Evolutionary conservation across 1,140 invertebrate genomes (phyloP), one percentile per base, ranked within the genome.

Genomic region (Pseudachorutes palmiensis): DNA sequence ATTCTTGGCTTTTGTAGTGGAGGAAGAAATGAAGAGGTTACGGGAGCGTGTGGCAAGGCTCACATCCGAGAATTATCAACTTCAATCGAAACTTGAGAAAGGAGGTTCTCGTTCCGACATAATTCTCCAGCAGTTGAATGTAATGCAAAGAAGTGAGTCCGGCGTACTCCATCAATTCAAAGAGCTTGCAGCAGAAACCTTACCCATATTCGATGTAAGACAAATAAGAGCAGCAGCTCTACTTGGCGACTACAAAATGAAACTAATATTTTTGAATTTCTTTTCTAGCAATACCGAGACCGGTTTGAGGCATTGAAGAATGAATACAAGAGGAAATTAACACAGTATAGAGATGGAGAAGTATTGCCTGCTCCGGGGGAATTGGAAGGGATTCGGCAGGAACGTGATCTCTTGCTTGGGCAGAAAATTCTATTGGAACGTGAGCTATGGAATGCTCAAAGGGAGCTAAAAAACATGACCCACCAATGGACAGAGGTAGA

Each of bases 241-340:
- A 28, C 22, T 28, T n/a, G 14, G 36, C 60, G 5, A 58, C n/a
- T 58, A 5, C 5, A 9, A 12, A 58, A 24, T 22, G 55, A 22
- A 12, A 58, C n/a, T n/a, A n/a, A n/a, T n/a, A n/a, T n/a, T 58
- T 5, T 12, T 29, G 5, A 58, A 12, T 61, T 61, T 60, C 5
- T 51, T 3, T 48, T 66, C 28, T 33, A 70, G 69, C 24, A 36
- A 0, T 71, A 63, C 57, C 60, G 65, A n/a, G 66, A 68, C 5
- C n/a, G 64, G 26, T 28, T 71, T 29, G 61, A 66, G 24, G 2
- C 1, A 2, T 26, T 71, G 9, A 41, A 64, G 1, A 31, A 62
- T n/a, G 66, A 71, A 41, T 71, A 71, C 58, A 58, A 58, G 1
- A 33, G 55, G 26, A 71, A 71, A 32, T 32, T 71, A 3, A 24